phyloP scores from a whole-genome alignment of 2,113 vertebrate genomes.

The Sinocyclocheilus rhinocerous region DNA sequence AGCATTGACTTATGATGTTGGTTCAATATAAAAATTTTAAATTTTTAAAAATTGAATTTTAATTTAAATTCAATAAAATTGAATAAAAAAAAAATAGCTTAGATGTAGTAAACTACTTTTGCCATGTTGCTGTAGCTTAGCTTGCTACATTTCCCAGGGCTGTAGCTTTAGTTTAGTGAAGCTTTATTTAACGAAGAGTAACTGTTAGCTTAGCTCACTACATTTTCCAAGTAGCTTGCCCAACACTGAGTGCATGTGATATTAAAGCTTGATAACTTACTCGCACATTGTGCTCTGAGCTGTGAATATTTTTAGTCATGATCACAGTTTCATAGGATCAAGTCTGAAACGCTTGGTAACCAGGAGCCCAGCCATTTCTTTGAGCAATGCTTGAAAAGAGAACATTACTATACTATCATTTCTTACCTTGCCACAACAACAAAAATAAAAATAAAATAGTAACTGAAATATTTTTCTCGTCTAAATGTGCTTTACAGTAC shows the following conservation, averaged over 20 bases:
- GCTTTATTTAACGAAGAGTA: too few species aligned
- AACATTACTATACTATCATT: neutral
- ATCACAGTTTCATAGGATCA: neutral
- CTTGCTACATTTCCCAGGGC: too few species aligned
- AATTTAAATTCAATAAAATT: too few species aligned
- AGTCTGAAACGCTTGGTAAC: neutral
- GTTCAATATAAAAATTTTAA: too few species aligned
- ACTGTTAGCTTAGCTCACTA: too few species aligned
- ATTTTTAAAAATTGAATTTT: too few species aligned
- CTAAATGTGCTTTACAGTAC: neutral
- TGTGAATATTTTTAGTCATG: slow-evolving; percentile 8
- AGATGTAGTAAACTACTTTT: too few species aligned
- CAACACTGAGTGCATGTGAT: neutral
- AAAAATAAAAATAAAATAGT: neutral
- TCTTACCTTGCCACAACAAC: neutral
- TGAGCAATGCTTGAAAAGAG: neutral
- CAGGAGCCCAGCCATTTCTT: slow-evolving; percentile 9
- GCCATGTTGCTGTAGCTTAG: too few species aligned
- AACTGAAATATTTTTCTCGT: neutral
- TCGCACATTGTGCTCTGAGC: slow-evolving; percentile 30
- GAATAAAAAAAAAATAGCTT: too few species aligned
- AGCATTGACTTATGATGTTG: too few species aligned
- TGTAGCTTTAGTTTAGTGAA: too few species aligned
- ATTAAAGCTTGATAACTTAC: slow-evolving; percentile 40
- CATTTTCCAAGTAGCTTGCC: too few species aligned